Conservation (phyloP, 2,888 invertebrate species). For the Elmis aenea region DNA sequence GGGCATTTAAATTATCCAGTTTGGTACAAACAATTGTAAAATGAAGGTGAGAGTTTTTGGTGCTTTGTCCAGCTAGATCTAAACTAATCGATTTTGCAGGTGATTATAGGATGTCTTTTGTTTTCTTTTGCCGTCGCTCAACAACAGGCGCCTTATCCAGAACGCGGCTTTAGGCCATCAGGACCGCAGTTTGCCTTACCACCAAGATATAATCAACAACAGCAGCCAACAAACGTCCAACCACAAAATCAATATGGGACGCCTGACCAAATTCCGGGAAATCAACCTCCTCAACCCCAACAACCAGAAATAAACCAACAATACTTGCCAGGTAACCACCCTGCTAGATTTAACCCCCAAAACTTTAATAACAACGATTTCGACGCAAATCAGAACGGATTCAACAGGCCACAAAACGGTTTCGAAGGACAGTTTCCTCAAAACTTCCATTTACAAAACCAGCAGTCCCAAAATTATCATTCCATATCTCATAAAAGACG, state of each 20-base stretch:
- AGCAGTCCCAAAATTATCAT: too few species aligned
- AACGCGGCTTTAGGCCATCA: slow-evolving; percentile 16
- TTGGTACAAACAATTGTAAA: slow-evolving; percentile 3
- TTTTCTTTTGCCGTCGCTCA: too few species aligned
- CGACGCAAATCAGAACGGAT: too few species aligned
- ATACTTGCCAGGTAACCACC: too few species aligned
- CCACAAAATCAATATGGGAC: slow-evolving; percentile 6
- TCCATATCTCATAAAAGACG: too few species aligned
- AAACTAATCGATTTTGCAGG: too few species aligned
- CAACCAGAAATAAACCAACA: background rate
- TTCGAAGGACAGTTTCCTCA: too few species aligned
- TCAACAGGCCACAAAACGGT: slow-evolving; percentile 1
- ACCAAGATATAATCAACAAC: background rate
- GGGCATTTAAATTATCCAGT: slow-evolving; percentile 3
- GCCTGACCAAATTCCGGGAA: background rate
- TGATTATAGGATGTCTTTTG: too few species aligned
- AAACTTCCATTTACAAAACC: too few species aligned
- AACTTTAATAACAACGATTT: too few species aligned
- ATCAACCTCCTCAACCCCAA: background rate
- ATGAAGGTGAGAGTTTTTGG: slow-evolving; percentile 6
- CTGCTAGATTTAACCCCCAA: too few species aligned
- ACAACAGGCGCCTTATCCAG: slow-evolving; percentile 13
- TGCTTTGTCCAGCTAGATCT: too few species aligned
- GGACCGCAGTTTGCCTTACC: slow-evolving; percentile 17
- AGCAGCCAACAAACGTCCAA: background rate